Evolutionary conservation across 2,888 invertebrate species (phyloP), one percentile per base, ranked within the genome.

Genomic region (Drosophila atripex): DNA sequence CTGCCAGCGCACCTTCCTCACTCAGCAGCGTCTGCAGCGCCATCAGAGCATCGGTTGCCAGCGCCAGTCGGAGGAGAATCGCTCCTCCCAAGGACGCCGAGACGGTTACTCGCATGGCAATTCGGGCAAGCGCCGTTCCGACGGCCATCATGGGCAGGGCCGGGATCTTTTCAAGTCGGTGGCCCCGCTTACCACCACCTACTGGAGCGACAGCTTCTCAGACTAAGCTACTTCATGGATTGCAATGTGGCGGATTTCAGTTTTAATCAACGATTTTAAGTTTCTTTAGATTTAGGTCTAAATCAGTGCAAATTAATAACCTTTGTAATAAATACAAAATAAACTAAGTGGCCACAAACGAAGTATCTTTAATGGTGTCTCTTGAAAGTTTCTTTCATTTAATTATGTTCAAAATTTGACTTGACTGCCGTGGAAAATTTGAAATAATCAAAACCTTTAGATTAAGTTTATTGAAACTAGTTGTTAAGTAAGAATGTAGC

Each of bases 201-300:
- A 92, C 68, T 92, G 92, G 92, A 92, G 92, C 72, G 92, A 92
- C 66, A 92, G 92, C 45, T 92, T 92, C 80, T 92, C 92, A 6
- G 92, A 92, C 71, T 92, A 90, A 88, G 50, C 18, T 25, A 11
- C 11, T 1, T 8, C 8, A 32, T 5, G 21, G n/a, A 12, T 23
- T 39, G 16, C 38, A 23, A 18, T 16, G 12, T 39, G 8, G 18
- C 16, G 28, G 52, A 64, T 50, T 32, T 21, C 9, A 25, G 52
- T 51, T 64, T 64, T 30, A 35, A 65, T 64, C 35, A 65, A 65
- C 52, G 66, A 65, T 65, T 64, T 64, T 64, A 52, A 52, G 64
- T 64, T 64, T 52, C 35, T 47, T 23, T 64, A 64, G 64, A 21
- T 52, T 35, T 64, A 64, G 39, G 39, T 38, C 25, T 35, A 64